Evolutionary conservation across 2,113 vertebrate species (phyloP), one percentile per base, ranked within the genome.

Genomic region (Edolisoma coerulescens): DNA sequence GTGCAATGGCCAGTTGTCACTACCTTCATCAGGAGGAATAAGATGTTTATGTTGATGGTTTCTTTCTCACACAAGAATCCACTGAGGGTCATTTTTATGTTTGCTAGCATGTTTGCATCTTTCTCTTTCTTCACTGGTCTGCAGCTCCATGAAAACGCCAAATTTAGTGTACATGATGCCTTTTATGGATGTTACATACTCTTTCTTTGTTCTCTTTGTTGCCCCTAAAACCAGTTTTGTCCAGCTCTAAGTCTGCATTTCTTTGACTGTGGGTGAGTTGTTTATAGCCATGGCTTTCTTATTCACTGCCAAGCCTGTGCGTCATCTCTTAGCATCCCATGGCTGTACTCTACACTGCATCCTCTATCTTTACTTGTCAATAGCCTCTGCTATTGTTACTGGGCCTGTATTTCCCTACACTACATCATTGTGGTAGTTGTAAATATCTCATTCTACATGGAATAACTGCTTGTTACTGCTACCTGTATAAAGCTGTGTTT

Each of bases 131-230:
- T 95, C 57, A 30, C 6, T 56, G 33, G n/a, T 88, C 57, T 69
- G 50, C 67, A 82, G 59, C 22, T 75, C 53, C 90, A 60, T 6
- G 3, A 75, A 87, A 79, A 59, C 28, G 0, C 74, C 61, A 78
- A 41, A 79, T 89, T 71, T 91, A 78, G 80, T 79, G 22, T 89
- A 93, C 22, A 1, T 53, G 35, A 47, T 94, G 60, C 53, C 53
- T 90, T 79, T 88, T 94, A 75, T 81, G 67, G 71, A 87, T 91
- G 77, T 96, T 87, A 94, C 77, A 89, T 91, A 47, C 84, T 94
- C 63, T 94, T 95, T 96, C 84, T 95, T 94, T 95, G 84, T 95
- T 96, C 50, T 96, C 86, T 96, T 90, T 96, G 77, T 94, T 95
- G 91, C 86, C 87, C 83, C 95, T 96, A 95, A 96, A 95, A 60